A percentile compares a stretch with the other conserved stretches of the same genome.
These are phyloP conservation scores for Asteroscopus sphinx DNA, from an alignment of 2,888 invertebrate genomes.

Conservation along the genomic window DNA sequence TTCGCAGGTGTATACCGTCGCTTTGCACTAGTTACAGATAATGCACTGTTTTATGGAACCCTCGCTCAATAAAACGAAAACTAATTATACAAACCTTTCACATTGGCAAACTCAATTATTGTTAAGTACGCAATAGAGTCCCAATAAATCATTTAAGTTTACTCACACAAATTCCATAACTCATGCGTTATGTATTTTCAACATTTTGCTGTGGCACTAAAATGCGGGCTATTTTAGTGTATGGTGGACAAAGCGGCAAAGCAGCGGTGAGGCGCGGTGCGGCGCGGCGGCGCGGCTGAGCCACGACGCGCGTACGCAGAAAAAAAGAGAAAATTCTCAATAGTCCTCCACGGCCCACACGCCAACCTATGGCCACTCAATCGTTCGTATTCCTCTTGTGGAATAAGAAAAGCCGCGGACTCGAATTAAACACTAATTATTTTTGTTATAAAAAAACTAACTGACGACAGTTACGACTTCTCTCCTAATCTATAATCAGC, in stretches of 20 bases:
- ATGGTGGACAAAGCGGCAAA: constrained; percentile 75
- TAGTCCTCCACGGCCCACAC: constrained; percentile 88
- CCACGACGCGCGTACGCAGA: constrained; percentile 71
- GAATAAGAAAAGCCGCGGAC: constrained; percentile 68
- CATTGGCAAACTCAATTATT: constrained; percentile 50
- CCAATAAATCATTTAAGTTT: constrained; percentile 76
- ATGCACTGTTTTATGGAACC: constrained; percentile 40
- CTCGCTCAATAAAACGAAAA: constrained; percentile 45
- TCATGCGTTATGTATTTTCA: constrained; percentile 77
- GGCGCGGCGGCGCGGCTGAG: constrained; percentile 48
- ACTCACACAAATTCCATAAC: constrained; percentile 65
- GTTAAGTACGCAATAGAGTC: constrained; percentile 59
- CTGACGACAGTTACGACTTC: constrained; percentile 4
- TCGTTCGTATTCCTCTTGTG: constrained; percentile 78
- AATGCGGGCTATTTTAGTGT: constrained; percentile 82
- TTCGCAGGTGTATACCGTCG: constrained; percentile 13
- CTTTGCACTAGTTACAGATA: constrained; percentile 30
- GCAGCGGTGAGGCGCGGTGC: constrained; percentile 37
- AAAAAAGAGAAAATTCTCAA: constrained; percentile 82
- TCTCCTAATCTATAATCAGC: constrained; percentile 32
- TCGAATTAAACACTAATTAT: constrained; percentile 35
- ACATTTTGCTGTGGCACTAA: constrained; percentile 72
- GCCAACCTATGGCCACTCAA: constrained; percentile 87
- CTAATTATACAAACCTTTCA: constrained; percentile 43
- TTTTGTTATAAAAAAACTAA: neutral